Conservation (phyloP, 2,888 invertebrate species). For the Netelia inedita region DNA sequence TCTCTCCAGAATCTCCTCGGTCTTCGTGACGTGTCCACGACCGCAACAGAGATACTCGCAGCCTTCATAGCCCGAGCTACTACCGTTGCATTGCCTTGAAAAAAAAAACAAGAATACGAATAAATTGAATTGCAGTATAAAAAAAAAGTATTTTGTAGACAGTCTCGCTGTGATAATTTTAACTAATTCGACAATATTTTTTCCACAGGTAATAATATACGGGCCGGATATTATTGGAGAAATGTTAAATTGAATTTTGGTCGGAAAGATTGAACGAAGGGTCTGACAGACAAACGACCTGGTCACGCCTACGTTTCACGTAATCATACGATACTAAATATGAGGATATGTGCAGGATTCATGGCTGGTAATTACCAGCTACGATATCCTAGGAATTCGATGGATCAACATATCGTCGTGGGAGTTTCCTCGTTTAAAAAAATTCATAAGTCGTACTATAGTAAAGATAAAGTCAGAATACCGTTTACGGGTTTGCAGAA, state of each 20-base stretch:
- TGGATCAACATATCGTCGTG: slow-evolving; percentile 27
- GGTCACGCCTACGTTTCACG: slow-evolving; percentile 76
- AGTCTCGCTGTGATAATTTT: slow-evolving; percentile 32
- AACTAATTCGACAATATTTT: slow-evolving; percentile 21
- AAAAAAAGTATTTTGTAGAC: slow-evolving; percentile 34
- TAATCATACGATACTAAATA: slow-evolving; percentile 74
- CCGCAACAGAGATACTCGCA: slow-evolving; percentile 95
- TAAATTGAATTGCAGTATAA: slow-evolving; percentile 29
- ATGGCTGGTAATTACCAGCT: slow-evolving; percentile 55
- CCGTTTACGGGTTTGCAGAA: not conserved
- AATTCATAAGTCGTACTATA: not conserved
- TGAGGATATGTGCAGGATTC: slow-evolving; percentile 33
- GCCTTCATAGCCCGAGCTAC: slow-evolving; percentile 88
- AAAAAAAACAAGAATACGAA: slow-evolving; percentile 57
- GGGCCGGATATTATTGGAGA: slow-evolving; percentile 13
- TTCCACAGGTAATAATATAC: slow-evolving; percentile 45
- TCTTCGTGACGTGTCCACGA: slow-evolving; percentile 90
- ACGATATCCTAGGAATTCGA: slow-evolving; percentile 48
- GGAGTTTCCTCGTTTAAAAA: slow-evolving; percentile 35
- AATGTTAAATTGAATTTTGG: slow-evolving; percentile 60
- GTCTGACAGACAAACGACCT: slow-evolving; percentile 62
- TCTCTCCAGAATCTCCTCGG: slow-evolving; percentile 89
- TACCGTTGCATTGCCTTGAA: slow-evolving; percentile 90
- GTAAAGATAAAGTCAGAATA: slow-evolving; percentile 17
- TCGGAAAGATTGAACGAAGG: slow-evolving; percentile 64